Evolutionary conservation across 2,113 vertebrate species (phyloP).

Genomic region (Gorilla gorilla): DNA sequence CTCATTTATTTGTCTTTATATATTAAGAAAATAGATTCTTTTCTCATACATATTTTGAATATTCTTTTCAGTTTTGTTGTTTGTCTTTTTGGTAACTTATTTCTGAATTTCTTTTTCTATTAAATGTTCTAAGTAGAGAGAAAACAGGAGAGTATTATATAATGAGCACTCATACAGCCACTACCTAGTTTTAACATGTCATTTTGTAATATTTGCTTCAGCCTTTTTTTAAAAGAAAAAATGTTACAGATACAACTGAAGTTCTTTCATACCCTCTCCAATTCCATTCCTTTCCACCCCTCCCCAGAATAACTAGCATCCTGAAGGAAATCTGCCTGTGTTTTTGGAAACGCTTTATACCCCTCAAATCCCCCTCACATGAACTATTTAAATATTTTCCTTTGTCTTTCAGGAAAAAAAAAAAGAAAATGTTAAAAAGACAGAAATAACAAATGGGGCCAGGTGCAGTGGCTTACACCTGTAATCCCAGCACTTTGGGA

Average conservation of each 20-base stretch:
- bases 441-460: background rate
- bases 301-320: background rate
- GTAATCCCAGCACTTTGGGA: too few relatives aligned
- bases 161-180: background rate
- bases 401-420: background rate
- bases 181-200: background rate
- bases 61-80: background rate
- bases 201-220: background rate
- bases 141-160: background rate
- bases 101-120: background rate
- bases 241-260: background rate
- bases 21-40: background rate
- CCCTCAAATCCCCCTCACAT: background rate
- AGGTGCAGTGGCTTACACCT: too few relatives aligned
- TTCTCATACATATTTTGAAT: background rate
- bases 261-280: background rate
- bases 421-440: background rate
- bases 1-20: background rate
- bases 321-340: background rate
- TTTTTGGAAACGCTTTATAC: background rate
- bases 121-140: background rate
- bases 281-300: background rate
- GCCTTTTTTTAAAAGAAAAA: background rate
- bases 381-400: background rate
- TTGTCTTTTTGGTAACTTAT: background rate